phyloP scores from a whole-genome alignment of 2,888 invertebrate genomes.

The Bhutanitis thaidina region DNA sequence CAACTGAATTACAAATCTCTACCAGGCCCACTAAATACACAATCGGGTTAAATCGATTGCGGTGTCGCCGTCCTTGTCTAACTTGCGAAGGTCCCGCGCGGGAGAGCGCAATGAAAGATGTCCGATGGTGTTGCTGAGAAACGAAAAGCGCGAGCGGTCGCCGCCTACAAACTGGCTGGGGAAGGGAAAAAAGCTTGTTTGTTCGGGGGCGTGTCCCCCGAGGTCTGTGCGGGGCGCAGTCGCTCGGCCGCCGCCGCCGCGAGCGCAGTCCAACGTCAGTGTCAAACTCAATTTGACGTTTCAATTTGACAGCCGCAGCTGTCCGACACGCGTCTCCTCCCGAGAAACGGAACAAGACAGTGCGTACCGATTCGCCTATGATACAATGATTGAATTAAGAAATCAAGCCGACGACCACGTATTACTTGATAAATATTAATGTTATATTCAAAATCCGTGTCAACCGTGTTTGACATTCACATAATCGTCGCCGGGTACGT shows the following conservation, averaged over 20 bases:
- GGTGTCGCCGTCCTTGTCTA: conserved; percentile 38
- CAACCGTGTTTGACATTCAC: conserved; percentile 38
- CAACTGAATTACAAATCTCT: conserved; percentile 77
- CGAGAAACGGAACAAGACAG: conserved; percentile 25
- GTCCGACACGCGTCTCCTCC: conserved; percentile 33
- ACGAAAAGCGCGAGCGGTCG: conserved; percentile 47
- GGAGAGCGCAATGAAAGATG: conserved; percentile 34
- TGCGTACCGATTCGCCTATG: conserved; percentile 13
- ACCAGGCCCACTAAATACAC: conserved; percentile 71
- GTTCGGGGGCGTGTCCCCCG: conserved; percentile 62
- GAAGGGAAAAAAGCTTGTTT: conserved; percentile 69
- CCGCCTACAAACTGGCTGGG: conserved; percentile 61
- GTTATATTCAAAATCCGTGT: conserved; percentile 32
- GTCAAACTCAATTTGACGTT: conserved; percentile 44
- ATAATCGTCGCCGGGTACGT: conserved; percentile 32
- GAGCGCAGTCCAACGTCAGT: conserved; percentile 43
- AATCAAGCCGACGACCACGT: conserved; percentile 44
- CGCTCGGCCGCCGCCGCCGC: conserved; percentile 59
- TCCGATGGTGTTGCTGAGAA: conserved; percentile 40
- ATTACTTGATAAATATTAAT: conserved; percentile 49
- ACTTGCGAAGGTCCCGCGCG: conserved; percentile 2
- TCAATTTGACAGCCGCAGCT: conserved; percentile 58
- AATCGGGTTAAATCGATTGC: conserved; percentile 73
- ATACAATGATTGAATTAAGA: conserved; percentile 39
- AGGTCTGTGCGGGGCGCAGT: conserved; percentile 49